phyloP scores from a whole-genome alignment of 2,888 invertebrate genomes.

The Argyresthia albistria region DNA sequence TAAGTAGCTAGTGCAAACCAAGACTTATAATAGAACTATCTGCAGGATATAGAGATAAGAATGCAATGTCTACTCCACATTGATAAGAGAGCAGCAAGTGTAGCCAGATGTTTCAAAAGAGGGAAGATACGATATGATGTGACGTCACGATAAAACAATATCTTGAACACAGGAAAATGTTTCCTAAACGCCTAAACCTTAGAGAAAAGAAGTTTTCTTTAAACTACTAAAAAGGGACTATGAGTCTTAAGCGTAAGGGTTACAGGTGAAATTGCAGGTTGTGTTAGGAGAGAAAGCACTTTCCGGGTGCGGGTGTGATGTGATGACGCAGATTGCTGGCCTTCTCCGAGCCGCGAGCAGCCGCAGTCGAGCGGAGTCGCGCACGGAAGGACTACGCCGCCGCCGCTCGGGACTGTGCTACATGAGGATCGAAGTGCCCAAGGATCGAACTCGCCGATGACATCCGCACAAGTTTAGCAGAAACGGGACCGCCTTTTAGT shows the following conservation, averaged over 20 bases:
- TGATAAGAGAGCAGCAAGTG: conserved; percentile 45
- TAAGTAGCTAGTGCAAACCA: no score
- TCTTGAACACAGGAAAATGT: conserved; percentile 20
- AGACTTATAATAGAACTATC: no score
- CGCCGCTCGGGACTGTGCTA: background rate
- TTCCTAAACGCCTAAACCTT: conserved; percentile 22
- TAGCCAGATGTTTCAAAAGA: conserved; percentile 38
- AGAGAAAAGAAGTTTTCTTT: conserved; percentile 11
- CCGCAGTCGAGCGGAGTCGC: conserved; percentile 16
- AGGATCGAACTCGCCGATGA: conserved; percentile 1
- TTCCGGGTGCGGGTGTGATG: conserved; percentile 50
- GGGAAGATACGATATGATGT: conserved; percentile 22
- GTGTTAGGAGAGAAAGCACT: conserved; percentile 60
- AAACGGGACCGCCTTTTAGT: background rate
- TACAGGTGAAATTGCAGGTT: conserved; percentile 33
- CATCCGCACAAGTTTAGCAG: conserved; percentile 15
- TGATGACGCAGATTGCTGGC: conserved; percentile 54
- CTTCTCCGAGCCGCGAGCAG: conserved; percentile 16
- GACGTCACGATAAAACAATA: conserved; percentile 35
- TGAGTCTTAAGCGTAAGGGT: conserved; percentile 33
- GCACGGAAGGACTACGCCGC: conserved; percentile 29
- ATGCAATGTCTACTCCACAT: no score
- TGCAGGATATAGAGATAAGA: no score
- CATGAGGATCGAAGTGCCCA: no score
- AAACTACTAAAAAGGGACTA: background rate